phyloP scores from a whole-genome alignment of 2,797 vertebrate genomes.

The Cynopterus sphinx region DNA sequence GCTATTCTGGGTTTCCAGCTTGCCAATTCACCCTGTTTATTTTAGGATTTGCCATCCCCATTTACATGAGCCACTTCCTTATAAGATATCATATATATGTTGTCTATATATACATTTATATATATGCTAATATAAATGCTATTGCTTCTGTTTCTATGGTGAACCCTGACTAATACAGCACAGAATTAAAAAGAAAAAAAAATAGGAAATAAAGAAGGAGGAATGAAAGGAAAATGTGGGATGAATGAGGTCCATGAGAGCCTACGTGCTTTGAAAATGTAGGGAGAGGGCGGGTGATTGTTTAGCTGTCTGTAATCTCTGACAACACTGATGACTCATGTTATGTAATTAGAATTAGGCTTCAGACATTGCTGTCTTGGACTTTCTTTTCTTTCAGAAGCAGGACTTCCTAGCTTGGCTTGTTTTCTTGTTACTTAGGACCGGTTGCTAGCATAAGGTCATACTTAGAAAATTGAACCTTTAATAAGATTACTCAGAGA shows the following conservation, averaged over 20 bases:
- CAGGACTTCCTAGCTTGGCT: constrained; percentile 7
- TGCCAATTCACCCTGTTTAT: neutral
- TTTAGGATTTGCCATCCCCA: neutral
- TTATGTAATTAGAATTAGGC: neutral
- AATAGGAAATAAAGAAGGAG: neutral
- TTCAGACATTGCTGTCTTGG: neutral
- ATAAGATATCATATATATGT: neutral
- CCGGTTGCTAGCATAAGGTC: constrained; percentile 61
- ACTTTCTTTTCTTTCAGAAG: neutral
- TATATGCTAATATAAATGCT: no score
- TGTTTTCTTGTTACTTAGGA: constrained; percentile 60
- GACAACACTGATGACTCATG: neutral
- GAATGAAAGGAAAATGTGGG: neutral
- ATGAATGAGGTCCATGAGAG: neutral
- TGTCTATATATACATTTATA: neutral
- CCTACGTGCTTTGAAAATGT: neutral
- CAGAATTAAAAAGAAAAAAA: neutral
- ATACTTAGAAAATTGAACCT: constrained; percentile 58
- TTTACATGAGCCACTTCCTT: neutral
- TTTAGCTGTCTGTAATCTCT: neutral
- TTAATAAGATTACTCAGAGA: constrained; percentile 60
- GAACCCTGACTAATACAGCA: neutral
- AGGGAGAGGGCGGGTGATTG: neutral
- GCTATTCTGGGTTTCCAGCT: neutral
- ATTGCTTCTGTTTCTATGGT: neutral